These are phyloP conservation scores for Episyrphus balteatus DNA, from an alignment of 1,140 invertebrate species.

Conservation along the genomic window DNA sequence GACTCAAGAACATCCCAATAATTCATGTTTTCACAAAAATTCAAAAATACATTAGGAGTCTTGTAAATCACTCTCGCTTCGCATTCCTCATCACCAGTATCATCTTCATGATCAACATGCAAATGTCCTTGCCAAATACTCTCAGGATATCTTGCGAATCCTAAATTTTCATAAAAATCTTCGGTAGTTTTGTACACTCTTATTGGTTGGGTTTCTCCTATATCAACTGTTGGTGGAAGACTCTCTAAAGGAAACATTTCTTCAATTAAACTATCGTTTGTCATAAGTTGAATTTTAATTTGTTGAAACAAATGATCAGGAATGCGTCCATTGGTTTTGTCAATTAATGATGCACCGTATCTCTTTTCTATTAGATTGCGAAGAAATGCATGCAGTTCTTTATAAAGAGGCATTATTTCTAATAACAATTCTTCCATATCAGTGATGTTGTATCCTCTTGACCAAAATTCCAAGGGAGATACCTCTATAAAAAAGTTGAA, in stretches of 20 bases:
- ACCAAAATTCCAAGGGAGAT: no score
- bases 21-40: slow-evolving; percentile 29
- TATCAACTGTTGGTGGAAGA: slow-evolving; percentile 22
- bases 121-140: no score
- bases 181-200: no score
- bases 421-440: no score
- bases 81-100: slow-evolving; percentile 23
- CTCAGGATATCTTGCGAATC: slow-evolving; percentile 8
- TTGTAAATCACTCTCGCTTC: no score
- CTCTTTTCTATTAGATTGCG: slow-evolving; percentile 60
- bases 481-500: no score
- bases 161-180: slow-evolving; percentile 25
- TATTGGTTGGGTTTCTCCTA: no score
- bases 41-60: slow-evolving; percentile 24
- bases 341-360: slow-evolving; percentile 57
- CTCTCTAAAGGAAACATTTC: slow-evolving; percentile 19
- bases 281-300: slow-evolving; percentile 25
- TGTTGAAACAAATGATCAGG: slow-evolving; percentile 72
- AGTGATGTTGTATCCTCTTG: no score
- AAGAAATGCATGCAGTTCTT: slow-evolving; percentile 80
- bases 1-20: slow-evolving; percentile 35
- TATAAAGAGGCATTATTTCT: slow-evolving; percentile 74
- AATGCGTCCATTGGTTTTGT: slow-evolving; percentile 63
- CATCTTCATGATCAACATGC: slow-evolving; percentile 14
- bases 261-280: slow-evolving; percentile 26